Percentiles rank a stretch among this genome's conserved stretches.
Evolutionary conservation across 2,888 invertebrate genomes (phyloP).

Genomic region (Plebejus melissa): DNA sequence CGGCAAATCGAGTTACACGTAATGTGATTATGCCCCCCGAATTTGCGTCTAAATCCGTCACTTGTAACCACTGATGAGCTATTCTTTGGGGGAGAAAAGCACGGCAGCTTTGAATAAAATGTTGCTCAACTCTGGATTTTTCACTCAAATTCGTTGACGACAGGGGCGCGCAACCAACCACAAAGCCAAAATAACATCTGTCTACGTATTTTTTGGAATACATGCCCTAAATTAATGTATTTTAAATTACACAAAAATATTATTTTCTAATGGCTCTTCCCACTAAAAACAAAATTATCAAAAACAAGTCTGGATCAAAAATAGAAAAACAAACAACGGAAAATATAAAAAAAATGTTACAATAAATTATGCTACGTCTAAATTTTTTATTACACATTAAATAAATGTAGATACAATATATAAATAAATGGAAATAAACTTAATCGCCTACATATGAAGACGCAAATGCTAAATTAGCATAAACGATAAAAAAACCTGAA

Average conservation of each 20-base stretch:
- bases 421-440: constrained; percentile 24
- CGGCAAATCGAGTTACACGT: constrained; percentile 55
- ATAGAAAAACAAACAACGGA: background rate
- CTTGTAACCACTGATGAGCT: constrained; percentile 60
- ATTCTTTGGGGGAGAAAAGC: constrained; percentile 53
- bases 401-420: constrained; percentile 22
- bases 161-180: background rate
- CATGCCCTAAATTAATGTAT: background rate
- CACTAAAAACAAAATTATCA: background rate
- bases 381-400: constrained; percentile 24
- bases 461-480: constrained; percentile 26
- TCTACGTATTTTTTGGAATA: background rate
- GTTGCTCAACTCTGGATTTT: background rate
- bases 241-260: background rate
- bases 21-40: constrained; percentile 55
- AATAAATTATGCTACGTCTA: constrained; percentile 11
- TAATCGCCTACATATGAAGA: constrained; percentile 27
- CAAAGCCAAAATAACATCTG: background rate
- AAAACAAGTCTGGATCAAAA: background rate
- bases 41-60: constrained; percentile 47
- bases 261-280: background rate
- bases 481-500: constrained; percentile 27
- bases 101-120: constrained; percentile 4
- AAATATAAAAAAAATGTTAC: constrained; percentile 17
- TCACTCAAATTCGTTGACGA: background rate